Percentiles rank a stretch among this genome's conserved stretches.
phyloP scores from a whole-genome alignment of 2,113 vertebrate species.

The Eudyptes chrysolophus region DNA sequence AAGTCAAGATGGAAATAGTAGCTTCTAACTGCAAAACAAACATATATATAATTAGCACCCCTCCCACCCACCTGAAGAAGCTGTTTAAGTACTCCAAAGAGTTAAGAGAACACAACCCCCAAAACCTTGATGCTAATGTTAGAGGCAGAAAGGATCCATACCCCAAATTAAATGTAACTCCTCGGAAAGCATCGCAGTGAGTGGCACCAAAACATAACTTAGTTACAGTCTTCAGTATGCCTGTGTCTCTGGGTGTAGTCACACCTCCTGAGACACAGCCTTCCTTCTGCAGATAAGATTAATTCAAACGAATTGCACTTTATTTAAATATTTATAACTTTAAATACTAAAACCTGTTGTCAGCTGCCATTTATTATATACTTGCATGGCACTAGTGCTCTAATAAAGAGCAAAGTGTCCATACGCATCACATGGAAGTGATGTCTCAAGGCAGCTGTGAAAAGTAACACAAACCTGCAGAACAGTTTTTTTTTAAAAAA shows the following conservation, averaged over 20 bases:
- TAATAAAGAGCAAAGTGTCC: background rate
- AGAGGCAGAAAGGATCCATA: background rate
- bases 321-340: background rate
- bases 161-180: conserved; percentile 14
- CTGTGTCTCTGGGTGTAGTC: background rate
- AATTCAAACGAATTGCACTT: conserved; percentile 36
- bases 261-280: background rate
- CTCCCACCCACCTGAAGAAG: background rate
- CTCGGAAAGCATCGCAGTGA: background rate
- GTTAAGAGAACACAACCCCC: background rate
- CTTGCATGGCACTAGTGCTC: background rate
- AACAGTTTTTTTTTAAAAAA: background rate
- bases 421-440: background rate
- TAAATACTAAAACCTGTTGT: conserved; percentile 2
- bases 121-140: background rate
- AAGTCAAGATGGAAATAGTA: background rate
- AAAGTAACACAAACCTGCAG: conserved; percentile 46
- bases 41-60: background rate
- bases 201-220: background rate
- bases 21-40: background rate
- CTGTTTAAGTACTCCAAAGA: background rate
- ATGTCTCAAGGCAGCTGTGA: conserved; percentile 59
- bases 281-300: conserved; percentile 10
- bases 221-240: background rate
- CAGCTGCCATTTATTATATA: background rate